Evolutionary conservation across 2,888 invertebrate genomes (phyloP).

Genomic region (Elegia similella): DNA sequence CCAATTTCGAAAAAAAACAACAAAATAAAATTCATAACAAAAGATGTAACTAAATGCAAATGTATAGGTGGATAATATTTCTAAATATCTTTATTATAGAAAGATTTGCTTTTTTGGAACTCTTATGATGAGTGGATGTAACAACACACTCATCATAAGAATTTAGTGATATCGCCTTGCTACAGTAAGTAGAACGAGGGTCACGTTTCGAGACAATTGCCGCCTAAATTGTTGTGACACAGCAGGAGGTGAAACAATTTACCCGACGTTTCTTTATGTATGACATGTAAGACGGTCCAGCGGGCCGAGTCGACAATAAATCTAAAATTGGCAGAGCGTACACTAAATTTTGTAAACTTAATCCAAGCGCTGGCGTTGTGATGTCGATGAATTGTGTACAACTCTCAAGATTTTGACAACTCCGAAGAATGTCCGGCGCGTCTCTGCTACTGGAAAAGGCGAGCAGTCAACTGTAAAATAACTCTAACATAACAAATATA

Average conservation of each 20-base stretch:
- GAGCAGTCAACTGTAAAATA: slow-evolving; percentile 59
- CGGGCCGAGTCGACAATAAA: slow-evolving; percentile 40
- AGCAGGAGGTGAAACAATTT: slow-evolving; percentile 18
- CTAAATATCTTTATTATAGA: too few relatives aligned
- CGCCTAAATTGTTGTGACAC: slow-evolving; percentile 13
- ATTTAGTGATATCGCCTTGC: neutral
- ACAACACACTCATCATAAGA: neutral
- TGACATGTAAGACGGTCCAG: slow-evolving; percentile 17
- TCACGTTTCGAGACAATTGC: slow-evolving; percentile 11
- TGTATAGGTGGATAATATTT: too few relatives aligned
- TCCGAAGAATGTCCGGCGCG: slow-evolving; percentile 44
- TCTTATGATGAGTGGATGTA: neutral
- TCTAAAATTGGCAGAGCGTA: slow-evolving; percentile 40
- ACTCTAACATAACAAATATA: slow-evolving; percentile 50
- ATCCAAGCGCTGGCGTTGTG: slow-evolving; percentile 47
- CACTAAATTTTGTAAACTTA: slow-evolving; percentile 56
- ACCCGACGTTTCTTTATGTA: slow-evolving; percentile 15
- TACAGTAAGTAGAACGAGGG: neutral
- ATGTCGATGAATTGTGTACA: slow-evolving; percentile 53
- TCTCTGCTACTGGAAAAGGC: slow-evolving; percentile 39
- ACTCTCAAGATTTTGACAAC: slow-evolving; percentile 51
- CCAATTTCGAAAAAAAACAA: too few relatives aligned
- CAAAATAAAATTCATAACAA: too few relatives aligned
- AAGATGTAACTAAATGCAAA: too few relatives aligned
- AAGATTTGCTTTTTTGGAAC: neutral